Evolutionary conservation across 2,888 invertebrate genomes (phyloP).

Genomic region (Drosophila algonquin): DNA sequence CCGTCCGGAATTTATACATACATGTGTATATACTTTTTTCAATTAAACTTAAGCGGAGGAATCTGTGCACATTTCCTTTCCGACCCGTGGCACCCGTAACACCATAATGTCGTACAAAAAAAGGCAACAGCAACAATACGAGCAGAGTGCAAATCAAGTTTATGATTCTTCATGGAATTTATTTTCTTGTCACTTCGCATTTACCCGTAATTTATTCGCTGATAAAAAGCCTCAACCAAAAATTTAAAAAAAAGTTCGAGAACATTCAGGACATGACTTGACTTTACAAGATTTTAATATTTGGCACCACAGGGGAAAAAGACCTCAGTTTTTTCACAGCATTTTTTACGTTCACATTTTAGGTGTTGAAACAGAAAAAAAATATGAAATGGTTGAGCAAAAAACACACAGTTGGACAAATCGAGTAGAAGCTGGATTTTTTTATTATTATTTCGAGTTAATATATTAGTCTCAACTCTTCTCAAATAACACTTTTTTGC

Average conservation of each 20-base stretch:
- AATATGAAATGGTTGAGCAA: conserved; percentile 1
- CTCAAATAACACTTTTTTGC: conserved; percentile 1
- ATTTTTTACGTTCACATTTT: conserved; percentile 28
- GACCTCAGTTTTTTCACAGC: conserved; percentile 3
- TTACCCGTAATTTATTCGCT: conserved; percentile 21
- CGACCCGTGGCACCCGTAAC: not conserved
- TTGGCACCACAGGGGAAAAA: conserved; percentile 19
- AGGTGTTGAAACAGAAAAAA: conserved; percentile 16
- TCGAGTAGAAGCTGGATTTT: not conserved
- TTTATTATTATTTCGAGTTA: not conserved
- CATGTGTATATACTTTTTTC: not conserved
- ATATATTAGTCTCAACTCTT: not conserved
- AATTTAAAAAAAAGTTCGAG: conserved; percentile 18
- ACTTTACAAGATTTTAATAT: conserved; percentile 16
- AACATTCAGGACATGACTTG: conserved; percentile 21
- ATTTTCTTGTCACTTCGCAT: conserved; percentile 40
- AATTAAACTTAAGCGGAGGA: not conserved
- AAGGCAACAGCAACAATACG: not conserved
- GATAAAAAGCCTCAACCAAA: conserved; percentile 20
- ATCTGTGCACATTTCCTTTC: not conserved
- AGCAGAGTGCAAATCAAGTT: conserved; percentile 20
- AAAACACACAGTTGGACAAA: not conserved
- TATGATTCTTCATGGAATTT: conserved; percentile 28
- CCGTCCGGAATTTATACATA: not conserved
- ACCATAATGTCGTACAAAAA: not conserved